Base-by-base conservation (phyloP, 2,797 vertebrate species). In the Cryptoblepharus egeriae region DNA sequence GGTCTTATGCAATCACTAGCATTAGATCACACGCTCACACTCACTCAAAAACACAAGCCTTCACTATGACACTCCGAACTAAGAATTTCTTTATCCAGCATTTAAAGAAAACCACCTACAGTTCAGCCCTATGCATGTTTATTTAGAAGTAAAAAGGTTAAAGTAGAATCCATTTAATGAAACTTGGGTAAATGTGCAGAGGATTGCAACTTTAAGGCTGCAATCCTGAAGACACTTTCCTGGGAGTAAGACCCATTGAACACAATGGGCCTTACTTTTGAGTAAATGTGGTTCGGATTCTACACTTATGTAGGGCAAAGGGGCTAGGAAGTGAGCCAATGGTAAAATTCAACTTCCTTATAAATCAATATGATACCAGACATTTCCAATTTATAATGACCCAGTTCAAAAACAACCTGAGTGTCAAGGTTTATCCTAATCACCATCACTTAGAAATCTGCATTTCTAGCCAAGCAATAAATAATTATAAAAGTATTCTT, bases 41-140 rank as follows among this genome's bases (percentile, higher is more conserved):
- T 89, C 90, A 83, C 87, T 85, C 70, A 28, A 28, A 88, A 71
- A 22, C 86, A 88, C 87, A 93, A 90, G 89, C 89, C 88, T 80
- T 90, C 92, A 82, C 91, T 93, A n/a, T n/a, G n/a, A n/a, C 91
- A 94, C 93, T 92, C 90, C 90, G 92, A 93, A 69, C 92, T 94
- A 77, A 2, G 0, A 90, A 86, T 90, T 87, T 88, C 81, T 90
- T 84, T 89, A 88, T 8, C 70, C 80, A 82, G 74, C 85, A 64
- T 75, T 90, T 5, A 75, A 89, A 87, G 87, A 69, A 89, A 77
- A 55, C 88, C 88, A 92, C 80, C 85, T 90, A 52, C 49, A 52
- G 49, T 18, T 3, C 49, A 52, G 18, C 18, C 49, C 49, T 52
- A 52, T 52, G 22, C 0, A 75, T 30, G 24, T n/a, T 28, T 60